phyloP scores from a whole-genome alignment of 2,113 vertebrate species.

The Gopherus evgoodei region DNA sequence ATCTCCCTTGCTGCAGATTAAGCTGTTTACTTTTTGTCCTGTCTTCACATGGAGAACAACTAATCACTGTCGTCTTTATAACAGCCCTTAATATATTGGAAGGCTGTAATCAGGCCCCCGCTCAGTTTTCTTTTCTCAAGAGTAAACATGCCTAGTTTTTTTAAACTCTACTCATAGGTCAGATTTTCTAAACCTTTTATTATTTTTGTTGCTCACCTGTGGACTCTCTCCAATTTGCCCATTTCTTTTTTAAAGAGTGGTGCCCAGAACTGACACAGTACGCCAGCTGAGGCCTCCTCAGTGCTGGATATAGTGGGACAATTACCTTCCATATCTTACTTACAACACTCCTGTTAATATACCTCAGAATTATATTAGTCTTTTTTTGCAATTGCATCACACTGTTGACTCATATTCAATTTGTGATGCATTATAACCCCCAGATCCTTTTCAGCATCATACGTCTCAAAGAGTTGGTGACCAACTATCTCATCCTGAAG shows the following conservation, averaged over 20 bases:
- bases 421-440: neutral
- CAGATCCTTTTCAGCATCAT: neutral
- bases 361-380: neutral
- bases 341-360: neutral
- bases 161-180: neutral
- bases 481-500: neutral
- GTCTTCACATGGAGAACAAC: neutral
- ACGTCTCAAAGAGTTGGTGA: neutral
- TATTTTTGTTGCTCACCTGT: neutral
- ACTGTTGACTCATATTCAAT: neutral
- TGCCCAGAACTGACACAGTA: neutral
- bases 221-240: neutral
- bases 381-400: neutral
- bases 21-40: neutral
- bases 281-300: too few relatives aligned
- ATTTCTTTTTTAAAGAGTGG: neutral
- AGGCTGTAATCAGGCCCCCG: neutral
- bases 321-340: neutral
- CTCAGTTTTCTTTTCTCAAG: neutral
- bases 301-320: neutral
- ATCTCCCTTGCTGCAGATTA: neutral
- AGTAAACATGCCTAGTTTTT: neutral
- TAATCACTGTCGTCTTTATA: neutral
- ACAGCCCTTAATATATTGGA: neutral
- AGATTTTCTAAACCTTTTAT: neutral